Evolutionary conservation across 2,113 vertebrate species (phyloP), one percentile per base, ranked within the genome.

Genomic region (Rhinolophus ferrumequinum): DNA sequence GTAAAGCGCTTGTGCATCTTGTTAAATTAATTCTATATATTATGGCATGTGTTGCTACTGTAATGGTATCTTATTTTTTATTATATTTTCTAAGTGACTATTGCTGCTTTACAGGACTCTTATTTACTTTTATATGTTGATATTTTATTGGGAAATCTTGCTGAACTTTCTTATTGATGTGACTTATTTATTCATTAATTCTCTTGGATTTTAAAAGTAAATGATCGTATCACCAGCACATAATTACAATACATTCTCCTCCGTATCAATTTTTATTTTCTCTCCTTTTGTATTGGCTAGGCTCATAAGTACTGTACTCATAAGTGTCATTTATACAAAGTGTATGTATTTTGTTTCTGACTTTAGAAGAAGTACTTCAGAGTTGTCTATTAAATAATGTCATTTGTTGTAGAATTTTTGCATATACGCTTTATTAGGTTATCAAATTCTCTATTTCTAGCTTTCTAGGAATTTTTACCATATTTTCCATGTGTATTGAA

Each of bases 161-260:
- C 69, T 91, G 22, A 89, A 54, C n/a, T 70, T 82, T 70, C 28
- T 64, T 56, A 22, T 64, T 79, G 9, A 7, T 60, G 1, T 79
- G 70, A 93, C 41, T 50, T 67, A 60, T 66, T 93, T 94, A 35
- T 28, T 38, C 33, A 89, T 47, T 96, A 73, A 85, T 56, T 58
- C 15, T 88, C 73, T 67, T 41, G 19, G 12, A 72, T 62, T 94
- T 91, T 94, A 87, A 92, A 86, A 35, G 26, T 41, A 91, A 95
- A 64, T 41, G 8, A 64, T 66, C 14, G 22, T 44, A 72, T 50
- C 6, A 64, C 72, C 58, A 70, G 44, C 10, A 92, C 85, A 88
- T 66, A 81, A 85, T 86, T 92, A 35, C 10, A 82, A 54, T 41
- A 24, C 35, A 60, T 47, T 60, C 35, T 62, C 19, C 16, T 85